phyloP scores from a whole-genome alignment of 2,797 vertebrate genomes.

The Hoplostethus atlanticus region DNA sequence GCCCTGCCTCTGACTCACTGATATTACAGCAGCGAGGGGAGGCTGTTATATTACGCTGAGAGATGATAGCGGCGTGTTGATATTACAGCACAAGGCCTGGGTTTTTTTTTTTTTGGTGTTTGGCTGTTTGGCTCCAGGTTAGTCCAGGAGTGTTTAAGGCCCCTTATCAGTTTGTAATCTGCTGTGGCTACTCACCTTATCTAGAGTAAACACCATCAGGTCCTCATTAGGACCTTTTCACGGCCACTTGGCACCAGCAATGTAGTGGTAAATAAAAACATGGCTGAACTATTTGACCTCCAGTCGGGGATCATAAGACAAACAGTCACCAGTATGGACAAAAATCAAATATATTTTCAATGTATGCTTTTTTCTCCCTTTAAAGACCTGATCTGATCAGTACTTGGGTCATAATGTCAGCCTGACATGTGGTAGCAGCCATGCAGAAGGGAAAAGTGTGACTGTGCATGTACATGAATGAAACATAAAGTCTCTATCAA shows the following conservation, averaged over 20 bases:
- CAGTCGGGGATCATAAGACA: too few species aligned
- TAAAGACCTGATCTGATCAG: too few species aligned
- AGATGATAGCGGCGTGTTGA: not conserved
- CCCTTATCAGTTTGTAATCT: conserved; percentile 80
- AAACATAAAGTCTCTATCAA: too few species aligned
- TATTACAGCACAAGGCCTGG: not conserved
- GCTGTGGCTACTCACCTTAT: conserved; percentile 86
- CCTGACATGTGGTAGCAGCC: conserved; percentile 59
- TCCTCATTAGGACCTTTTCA: conserved; percentile 84
- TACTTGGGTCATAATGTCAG: too few species aligned
- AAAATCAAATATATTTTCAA: too few species aligned
- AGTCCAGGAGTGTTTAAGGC: conserved; percentile 77
- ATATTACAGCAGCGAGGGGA: too few species aligned
- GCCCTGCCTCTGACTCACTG: not conserved
- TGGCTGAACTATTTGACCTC: too few species aligned
- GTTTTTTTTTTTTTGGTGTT: not conserved
- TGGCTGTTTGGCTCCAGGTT: not conserved
- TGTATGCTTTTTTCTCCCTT: too few species aligned
- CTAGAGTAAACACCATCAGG: conserved; percentile 87
- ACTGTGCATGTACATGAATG: too few species aligned
- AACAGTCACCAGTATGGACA: too few species aligned
- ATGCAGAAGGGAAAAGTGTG: conserved; percentile 43
- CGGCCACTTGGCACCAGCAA: conserved; percentile 71
- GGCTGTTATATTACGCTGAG: not conserved
- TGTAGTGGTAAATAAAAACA: too few species aligned